Conservation (phyloP, 2,797 vertebrate genomes). For the Avahi laniger region DNA sequence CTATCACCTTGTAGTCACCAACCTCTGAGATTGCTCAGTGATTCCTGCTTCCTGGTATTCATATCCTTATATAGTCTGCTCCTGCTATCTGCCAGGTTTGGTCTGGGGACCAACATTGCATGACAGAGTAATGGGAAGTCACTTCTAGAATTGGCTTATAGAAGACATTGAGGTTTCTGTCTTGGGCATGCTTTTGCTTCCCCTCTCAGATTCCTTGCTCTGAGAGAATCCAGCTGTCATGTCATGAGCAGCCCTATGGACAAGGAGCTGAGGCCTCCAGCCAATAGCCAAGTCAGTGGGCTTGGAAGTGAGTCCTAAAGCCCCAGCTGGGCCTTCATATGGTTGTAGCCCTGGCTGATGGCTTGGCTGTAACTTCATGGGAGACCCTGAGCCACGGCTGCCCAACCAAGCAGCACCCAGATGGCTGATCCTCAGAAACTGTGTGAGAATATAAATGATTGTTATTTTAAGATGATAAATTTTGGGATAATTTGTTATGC, state of each 20-base stretch:
- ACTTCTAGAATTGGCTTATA: not conserved
- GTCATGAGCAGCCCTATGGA: not conserved
- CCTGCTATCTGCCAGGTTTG: not conserved
- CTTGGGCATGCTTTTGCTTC: not conserved
- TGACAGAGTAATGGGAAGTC: not conserved
- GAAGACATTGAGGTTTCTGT: not conserved
- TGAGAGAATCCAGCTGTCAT: not conserved
- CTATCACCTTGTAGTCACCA: not conserved
- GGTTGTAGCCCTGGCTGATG: not conserved
- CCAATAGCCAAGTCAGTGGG: not conserved
- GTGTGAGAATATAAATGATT: not conserved
- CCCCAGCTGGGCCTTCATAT: not conserved
- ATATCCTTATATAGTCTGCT: not conserved
- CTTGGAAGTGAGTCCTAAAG: not conserved
- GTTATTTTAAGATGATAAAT: not conserved
- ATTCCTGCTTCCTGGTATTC: not conserved
- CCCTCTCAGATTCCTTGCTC: not conserved
- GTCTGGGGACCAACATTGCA: not conserved
- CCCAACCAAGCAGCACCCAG: not conserved
- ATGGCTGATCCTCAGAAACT: not conserved
- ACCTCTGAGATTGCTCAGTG: not conserved
- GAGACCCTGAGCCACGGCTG: not conserved
- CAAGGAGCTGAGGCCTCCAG: not conserved
- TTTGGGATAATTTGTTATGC: not conserved
- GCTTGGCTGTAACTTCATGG: not conserved